Base-by-base conservation (phyloP, 2,888 invertebrate species). In the Drosophila sordidula region DNA sequence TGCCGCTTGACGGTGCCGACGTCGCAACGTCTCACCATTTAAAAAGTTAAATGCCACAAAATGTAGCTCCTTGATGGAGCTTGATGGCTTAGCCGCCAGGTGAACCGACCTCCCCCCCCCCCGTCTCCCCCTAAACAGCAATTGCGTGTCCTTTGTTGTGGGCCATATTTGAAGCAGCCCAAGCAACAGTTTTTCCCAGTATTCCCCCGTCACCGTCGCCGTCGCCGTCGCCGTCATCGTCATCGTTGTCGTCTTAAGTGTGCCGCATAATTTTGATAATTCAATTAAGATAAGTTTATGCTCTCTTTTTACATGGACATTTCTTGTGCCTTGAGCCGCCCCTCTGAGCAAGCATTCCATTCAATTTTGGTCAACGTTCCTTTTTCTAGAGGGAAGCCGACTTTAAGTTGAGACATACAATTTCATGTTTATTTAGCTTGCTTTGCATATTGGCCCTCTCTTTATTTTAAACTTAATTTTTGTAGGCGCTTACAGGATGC, bases 211-310 rank as follows among this genome's bases (percentile, higher is more conserved):
- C 18, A 18, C 18, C 18, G 18, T 18, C 18, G 18, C 46, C 42
- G 32, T 44, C n/a, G 12, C 51, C 29, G 9, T 29, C 29, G 9
- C 9, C 29, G 29, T 29, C 26, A 29, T 29, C 61, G 46, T 49
- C 62, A 29, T 47, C 57, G 52, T 42, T 57, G 36, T 61, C 80
- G 68, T 65, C 70, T 78, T 80, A 83, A 83, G 83, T 83, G 83
- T 80, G 70, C 75, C 78, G 80, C 81, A 81, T 81, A 81, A 81
- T 81, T 81, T 83, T 83, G 82, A 83, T 83, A 83, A 83, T 83
- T 83, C 83, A 83, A 83, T 83, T 83, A 86, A 83, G 87, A 83
- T 83, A 83, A 86, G 83, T 86, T 79, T 81, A 72, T 78, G 70
- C 52, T 77, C 46, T 45, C 66, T 50, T 44, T 59, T 50, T 36